phyloP scores from a whole-genome alignment of 2,888 invertebrate genomes.

The Parnassius glacialis region DNA sequence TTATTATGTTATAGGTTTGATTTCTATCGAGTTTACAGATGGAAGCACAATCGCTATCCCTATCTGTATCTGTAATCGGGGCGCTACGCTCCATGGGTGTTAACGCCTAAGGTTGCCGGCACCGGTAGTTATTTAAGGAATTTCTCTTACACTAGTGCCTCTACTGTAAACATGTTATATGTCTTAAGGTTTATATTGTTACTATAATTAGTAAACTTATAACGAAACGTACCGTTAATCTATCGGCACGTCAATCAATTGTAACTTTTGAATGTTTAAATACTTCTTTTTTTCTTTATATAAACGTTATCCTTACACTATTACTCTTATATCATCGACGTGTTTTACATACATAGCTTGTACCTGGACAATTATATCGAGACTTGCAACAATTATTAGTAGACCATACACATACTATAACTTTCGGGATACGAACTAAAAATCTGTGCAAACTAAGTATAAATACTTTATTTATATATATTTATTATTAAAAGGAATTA shows the following conservation, averaged over 20 bases:
- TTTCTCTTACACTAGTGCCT: slow-evolving; percentile 20
- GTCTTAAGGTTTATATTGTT: background rate
- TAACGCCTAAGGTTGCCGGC: slow-evolving; percentile 12
- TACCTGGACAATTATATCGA: no score
- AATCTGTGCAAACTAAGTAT: no score
- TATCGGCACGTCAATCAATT: background rate
- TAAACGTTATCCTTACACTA: no score
- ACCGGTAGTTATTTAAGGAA: slow-evolving; percentile 25
- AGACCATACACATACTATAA: no score
- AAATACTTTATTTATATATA: no score
- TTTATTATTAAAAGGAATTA: no score
- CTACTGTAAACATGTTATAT: background rate
- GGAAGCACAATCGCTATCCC: slow-evolving; percentile 21
- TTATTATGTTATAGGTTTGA: background rate
- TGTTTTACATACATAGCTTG: no score
- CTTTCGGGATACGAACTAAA: no score
- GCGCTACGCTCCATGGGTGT: slow-evolving; percentile 7
- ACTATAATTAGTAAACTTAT: slow-evolving; percentile 13
- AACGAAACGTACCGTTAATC: slow-evolving; percentile 4
- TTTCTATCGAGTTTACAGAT: slow-evolving; percentile 12
- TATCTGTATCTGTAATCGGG: slow-evolving; percentile 19
- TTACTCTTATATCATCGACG: no score
- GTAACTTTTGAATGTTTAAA: background rate
- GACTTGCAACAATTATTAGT: no score
- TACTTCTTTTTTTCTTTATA: no score